Evolutionary conservation across 1,140 invertebrate genomes (phyloP).

Genomic region (Drosophila tsacasi): DNA sequence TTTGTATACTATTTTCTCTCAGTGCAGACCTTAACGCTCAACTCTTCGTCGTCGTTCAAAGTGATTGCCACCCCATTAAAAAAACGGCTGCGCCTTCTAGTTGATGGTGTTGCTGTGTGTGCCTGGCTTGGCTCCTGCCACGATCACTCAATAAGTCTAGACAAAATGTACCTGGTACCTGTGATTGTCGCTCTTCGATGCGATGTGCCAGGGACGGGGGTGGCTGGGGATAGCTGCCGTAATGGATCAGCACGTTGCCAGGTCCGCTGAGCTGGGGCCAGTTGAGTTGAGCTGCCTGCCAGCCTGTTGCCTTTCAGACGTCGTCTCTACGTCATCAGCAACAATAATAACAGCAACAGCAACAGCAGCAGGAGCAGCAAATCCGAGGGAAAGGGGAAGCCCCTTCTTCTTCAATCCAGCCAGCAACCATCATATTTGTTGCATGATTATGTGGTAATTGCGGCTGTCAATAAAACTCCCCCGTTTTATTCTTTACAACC

Average conservation of each 20-base stretch:
- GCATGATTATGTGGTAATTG: slow-evolving; percentile 84
- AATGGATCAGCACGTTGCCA: slow-evolving; percentile 80
- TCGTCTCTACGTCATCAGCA: slow-evolving; percentile 70
- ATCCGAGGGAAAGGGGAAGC: slow-evolving; percentile 8
- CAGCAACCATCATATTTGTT: slow-evolving; percentile 78
- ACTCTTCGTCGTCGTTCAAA: slow-evolving; percentile 74
- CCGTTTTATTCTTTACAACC: slow-evolving; percentile 82
- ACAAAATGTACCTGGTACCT: slow-evolving; percentile 78
- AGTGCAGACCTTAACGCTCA: slow-evolving; percentile 35
- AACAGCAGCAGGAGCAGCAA: slow-evolving; percentile 2
- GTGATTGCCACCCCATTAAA: slow-evolving; percentile 85
- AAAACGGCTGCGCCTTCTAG: slow-evolving; percentile 76
- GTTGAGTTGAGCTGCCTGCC: slow-evolving; percentile 58
- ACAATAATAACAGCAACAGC: slow-evolving; percentile 46
- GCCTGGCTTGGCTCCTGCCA: slow-evolving; percentile 74
- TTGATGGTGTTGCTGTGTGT: slow-evolving; percentile 40
- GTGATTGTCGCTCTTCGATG: slow-evolving; percentile 68
- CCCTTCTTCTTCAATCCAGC: slow-evolving; percentile 32
- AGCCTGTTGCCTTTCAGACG: slow-evolving; percentile 58
- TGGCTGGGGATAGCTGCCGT: slow-evolving; percentile 52
- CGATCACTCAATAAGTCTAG: slow-evolving; percentile 84
- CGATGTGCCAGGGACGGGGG: neutral
- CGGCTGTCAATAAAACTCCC: slow-evolving; percentile 85
- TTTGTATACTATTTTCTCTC: neutral
- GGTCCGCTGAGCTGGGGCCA: slow-evolving; percentile 23